Evolutionary conservation across 2,113 vertebrate species (phyloP), one percentile per base, ranked within the genome.

Genomic region (Elgaria multicarinata): DNA sequence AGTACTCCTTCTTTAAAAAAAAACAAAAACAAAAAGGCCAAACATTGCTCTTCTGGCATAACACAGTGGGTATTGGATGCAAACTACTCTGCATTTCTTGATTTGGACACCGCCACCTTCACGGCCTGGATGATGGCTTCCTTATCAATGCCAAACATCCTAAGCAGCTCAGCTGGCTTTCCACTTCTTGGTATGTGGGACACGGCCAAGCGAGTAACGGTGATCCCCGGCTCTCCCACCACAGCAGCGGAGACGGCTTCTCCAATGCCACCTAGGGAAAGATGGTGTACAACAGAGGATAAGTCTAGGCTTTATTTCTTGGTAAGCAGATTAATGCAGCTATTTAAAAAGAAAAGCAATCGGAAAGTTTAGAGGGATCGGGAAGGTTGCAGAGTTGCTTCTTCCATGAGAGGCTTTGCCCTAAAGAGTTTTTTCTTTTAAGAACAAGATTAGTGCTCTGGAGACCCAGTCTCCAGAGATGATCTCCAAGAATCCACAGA

Each of bases 61-160:
- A 83, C 85, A 46, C 39, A 78, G 87, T 76, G 5, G 0, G 6
- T 83, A 90, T 53, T 91, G 46, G 88, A 88, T 91, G 62, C 5
- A 1, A 46, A 7, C 96, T 98, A 98, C 93, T 98, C 98, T 1
- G 98, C 98, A 0, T 98, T 98, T 93, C 96, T 97, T 31, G 98
- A 98, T 93, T 97, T 98, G 96, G 97, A 96, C 90, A 98, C 95
- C 33, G 98, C 97, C 83, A 97, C 96, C 95, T 97, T 98, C 89
- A 99, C 96, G 0, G 98, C 97, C 92, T 98, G 98, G 33, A 95
- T 83, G 8, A 99, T 98, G 96, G 98, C 97, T 0, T 99, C 98
- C 33, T 97, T 98, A 94, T 99, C 98, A 1, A 99, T 99, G 92
- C 98, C 98, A 33, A 98, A 98, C 96, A 98, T 97, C 95, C 97